Conservation (phyloP, 1,140 invertebrate species). For the Drosophila kikkawai region DNA sequence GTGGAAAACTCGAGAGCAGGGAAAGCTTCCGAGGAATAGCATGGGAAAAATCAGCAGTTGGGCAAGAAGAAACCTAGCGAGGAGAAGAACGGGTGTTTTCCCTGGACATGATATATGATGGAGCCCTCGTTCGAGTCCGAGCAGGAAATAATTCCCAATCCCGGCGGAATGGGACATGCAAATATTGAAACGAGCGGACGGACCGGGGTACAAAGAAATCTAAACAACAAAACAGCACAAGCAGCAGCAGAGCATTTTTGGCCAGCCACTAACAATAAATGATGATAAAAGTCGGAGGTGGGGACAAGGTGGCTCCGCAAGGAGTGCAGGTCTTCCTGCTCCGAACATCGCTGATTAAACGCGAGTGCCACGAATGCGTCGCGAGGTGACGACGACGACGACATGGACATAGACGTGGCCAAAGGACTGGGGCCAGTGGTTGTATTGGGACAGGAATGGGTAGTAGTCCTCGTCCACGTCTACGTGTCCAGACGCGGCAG, state of each 20-base stretch:
- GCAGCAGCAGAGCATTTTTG: slow-evolving; percentile 43
- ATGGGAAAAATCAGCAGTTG: neutral
- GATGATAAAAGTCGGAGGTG: slow-evolving; percentile 50
- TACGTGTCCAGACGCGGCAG: slow-evolving; percentile 74
- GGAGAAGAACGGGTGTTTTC: slow-evolving; percentile 23
- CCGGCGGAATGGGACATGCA: slow-evolving; percentile 49
- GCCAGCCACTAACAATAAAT: slow-evolving; percentile 73
- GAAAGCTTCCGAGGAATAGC: neutral
- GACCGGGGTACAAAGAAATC: slow-evolving; percentile 72
- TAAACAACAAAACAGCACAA: slow-evolving; percentile 71
- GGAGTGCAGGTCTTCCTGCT: slow-evolving; percentile 33
- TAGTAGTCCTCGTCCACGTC: slow-evolving; percentile 10
- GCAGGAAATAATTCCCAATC: slow-evolving; percentile 79
- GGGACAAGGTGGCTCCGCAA: slow-evolving; percentile 12
- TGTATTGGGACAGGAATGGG: neutral
- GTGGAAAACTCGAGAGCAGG: neutral
- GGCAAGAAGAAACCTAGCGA: neutral
- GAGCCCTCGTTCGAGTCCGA: slow-evolving; percentile 31
- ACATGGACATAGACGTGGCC: slow-evolving; percentile 41
- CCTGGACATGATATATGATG: slow-evolving; percentile 81
- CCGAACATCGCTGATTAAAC: slow-evolving; percentile 58
- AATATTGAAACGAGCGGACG: slow-evolving; percentile 73
- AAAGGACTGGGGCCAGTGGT: neutral
- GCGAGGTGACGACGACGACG: slow-evolving; percentile 76
- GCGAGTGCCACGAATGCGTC: slow-evolving; percentile 73